A percentile compares a stretch with the other conserved stretches of the same genome.
Evolutionary conservation across 2,888 invertebrate species (phyloP).

Genomic region (Eilema sororculum): DNA sequence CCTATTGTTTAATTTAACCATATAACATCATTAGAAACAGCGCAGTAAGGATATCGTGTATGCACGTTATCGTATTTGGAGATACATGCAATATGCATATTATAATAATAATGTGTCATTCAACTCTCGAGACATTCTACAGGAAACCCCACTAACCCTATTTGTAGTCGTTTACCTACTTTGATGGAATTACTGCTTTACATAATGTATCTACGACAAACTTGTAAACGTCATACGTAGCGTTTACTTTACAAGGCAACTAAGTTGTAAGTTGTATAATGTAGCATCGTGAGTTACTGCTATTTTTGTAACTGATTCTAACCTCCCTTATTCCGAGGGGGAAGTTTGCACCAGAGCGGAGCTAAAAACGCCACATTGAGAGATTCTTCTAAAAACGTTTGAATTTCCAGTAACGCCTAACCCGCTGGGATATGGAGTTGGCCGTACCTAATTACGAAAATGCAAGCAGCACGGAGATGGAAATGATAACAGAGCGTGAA

Average conservation of each 20-base stretch:
- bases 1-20: neutral
- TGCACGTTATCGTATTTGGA: constrained; percentile 26
- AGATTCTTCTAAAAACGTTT: too few species aligned
- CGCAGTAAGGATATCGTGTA: constrained; percentile 6
- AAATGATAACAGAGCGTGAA: constrained; percentile 12
- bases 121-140: constrained; percentile 48
- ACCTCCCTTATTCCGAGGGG: neutral
- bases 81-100: constrained; percentile 13
- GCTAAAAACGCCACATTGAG: too few species aligned
- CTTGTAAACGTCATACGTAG: constrained; percentile 31
- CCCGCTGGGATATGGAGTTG: neutral
- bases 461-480: neutral
- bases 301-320: neutral
- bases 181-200: constrained; percentile 45
- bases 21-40: constrained; percentile 9
- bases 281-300: neutral
- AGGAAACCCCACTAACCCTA: constrained; percentile 57
- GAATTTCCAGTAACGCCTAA: too few species aligned
- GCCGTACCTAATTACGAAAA: neutral
- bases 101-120: constrained; percentile 41
- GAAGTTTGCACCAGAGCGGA: too few species aligned
- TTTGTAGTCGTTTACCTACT: constrained; percentile 50
- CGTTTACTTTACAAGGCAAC: neutral
- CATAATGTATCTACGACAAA: constrained; percentile 40
- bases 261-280: neutral